Evolutionary conservation across 2,888 invertebrate genomes (phyloP).

Genomic region (Phymatocera aterrima): DNA sequence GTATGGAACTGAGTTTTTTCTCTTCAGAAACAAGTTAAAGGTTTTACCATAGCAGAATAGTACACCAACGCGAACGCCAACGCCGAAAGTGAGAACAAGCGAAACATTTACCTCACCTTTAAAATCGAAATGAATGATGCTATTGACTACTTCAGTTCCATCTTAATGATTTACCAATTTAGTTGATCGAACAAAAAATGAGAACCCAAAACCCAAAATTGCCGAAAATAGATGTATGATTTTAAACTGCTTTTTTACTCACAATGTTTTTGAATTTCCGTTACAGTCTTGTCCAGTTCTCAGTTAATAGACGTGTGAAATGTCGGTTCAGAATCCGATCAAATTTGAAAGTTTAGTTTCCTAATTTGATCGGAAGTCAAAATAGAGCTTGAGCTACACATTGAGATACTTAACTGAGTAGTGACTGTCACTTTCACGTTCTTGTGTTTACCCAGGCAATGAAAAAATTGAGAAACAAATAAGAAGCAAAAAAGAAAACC

Average conservation of each 20-base stretch:
- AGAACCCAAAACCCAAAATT: neutral
- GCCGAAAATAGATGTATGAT: neutral
- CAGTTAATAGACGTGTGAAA: neutral
- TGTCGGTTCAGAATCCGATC: neutral
- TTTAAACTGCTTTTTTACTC: neutral
- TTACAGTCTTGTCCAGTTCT: neutral
- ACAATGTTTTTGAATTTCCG: neutral
- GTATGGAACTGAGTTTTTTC: neutral
- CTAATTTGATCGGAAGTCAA: neutral
- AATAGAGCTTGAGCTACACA: no score
- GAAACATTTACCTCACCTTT: slow-evolving; percentile 32
- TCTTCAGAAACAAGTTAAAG: slow-evolving; percentile 13
- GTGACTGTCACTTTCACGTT: neutral
- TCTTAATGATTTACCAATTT: neutral
- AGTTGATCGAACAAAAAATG: neutral
- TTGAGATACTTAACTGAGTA: neutral
- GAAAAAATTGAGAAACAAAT: no score
- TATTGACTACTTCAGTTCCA: neutral
- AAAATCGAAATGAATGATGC: slow-evolving; percentile 7
- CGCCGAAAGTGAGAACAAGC: slow-evolving; percentile 25
- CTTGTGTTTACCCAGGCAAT: no score
- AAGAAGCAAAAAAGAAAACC: no score
- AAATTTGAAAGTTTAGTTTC: neutral
- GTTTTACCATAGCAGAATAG: slow-evolving; percentile 10
- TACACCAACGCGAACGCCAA: slow-evolving; percentile 21